A percentile compares a stretch with the other conserved stretches of the same genome.
Conservation (phyloP, 1,140 invertebrate genomes). For the Amphibalanus amphitrite region DNA sequence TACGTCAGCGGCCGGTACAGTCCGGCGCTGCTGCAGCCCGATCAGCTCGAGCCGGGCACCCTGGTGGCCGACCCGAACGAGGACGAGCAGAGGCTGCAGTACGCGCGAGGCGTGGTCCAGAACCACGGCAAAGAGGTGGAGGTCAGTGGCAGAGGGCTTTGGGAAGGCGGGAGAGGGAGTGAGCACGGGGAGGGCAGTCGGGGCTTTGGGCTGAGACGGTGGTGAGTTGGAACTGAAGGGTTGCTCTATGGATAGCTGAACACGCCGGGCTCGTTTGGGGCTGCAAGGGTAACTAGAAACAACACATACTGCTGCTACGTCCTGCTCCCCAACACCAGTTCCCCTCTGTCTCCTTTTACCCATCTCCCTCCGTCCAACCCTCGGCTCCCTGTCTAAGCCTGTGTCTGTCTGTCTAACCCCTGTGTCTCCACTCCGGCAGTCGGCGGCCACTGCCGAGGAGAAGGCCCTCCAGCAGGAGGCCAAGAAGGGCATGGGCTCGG, state of each 20-base stretch:
- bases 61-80: constrained; percentile 59
- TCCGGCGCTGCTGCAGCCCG: constrained; percentile 47
- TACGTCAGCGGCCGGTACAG: constrained; percentile 69
- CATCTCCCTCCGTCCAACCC: too few species aligned
- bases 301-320: too few species aligned
- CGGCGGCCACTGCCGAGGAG: constrained; percentile 29
- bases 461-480: constrained; percentile 50
- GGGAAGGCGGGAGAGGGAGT: too few species aligned
- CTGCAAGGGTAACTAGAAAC: too few species aligned
- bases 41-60: constrained; percentile 62
- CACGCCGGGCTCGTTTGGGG: too few species aligned
- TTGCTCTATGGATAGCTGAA: too few species aligned
- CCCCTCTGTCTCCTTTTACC: too few species aligned
- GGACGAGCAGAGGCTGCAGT: constrained; percentile 54
- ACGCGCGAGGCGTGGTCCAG: constrained; percentile 42
- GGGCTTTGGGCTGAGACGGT: background rate
- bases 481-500: constrained; percentile 66
- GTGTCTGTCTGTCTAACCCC: too few species aligned
- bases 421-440: constrained; percentile 20
- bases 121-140: background rate
- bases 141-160: background rate
- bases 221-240: too few species aligned
- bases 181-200: background rate
- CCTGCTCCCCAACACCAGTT: too few species aligned
- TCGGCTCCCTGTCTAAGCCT: too few species aligned